phyloP scores from a whole-genome alignment of 2,797 vertebrate species.

The Enteromius mattozi region DNA sequence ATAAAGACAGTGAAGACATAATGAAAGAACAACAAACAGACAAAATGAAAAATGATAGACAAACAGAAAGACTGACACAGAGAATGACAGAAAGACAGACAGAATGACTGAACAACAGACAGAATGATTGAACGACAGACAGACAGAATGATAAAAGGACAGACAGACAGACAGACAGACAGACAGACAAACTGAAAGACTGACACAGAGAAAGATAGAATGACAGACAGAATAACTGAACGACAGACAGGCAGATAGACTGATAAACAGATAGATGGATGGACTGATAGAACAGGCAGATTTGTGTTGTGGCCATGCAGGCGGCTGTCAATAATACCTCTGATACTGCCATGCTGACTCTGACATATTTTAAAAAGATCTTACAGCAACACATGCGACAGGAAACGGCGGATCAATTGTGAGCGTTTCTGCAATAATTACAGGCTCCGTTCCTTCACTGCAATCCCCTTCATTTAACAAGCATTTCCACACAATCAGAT shows the following conservation, averaged over 20 bases:
- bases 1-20: not conserved
- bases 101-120: no score
- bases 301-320: not conserved
- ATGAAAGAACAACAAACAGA: not conserved
- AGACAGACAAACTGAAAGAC: no score
- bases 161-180: not conserved
- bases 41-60: no score
- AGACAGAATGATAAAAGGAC: not conserved
- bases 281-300: not conserved
- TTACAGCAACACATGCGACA: slow-evolving; percentile 1
- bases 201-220: not conserved
- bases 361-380: slow-evolving; percentile 21
- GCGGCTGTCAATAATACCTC: not conserved
- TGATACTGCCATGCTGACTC: slow-evolving; percentile 3
- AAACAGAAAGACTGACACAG: not conserved
- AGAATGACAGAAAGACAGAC: not conserved
- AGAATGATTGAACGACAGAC: no score
- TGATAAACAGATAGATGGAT: not conserved
- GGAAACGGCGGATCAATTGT: slow-evolving; percentile 16
- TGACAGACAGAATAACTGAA: not conserved
- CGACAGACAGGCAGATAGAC: not conserved
- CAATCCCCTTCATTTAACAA: slow-evolving; percentile 22
- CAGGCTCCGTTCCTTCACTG: not conserved
- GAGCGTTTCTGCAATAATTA: slow-evolving; percentile 18
- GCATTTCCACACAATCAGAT: slow-evolving; percentile 51